Evolutionary conservation across 1,140 invertebrate species (phyloP).

Genomic region (Hyles vespertilio): DNA sequence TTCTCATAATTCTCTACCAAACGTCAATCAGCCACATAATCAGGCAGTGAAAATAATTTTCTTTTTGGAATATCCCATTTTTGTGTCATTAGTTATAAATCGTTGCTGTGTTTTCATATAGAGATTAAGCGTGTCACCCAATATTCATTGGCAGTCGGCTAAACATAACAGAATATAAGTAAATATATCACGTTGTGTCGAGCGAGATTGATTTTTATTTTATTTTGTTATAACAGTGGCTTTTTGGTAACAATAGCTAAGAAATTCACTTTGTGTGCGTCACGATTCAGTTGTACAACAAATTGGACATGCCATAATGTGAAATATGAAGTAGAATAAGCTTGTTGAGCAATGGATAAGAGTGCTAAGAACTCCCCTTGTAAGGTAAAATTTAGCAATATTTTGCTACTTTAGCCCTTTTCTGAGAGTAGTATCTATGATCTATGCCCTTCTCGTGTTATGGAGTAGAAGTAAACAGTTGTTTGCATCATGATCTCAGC

Average conservation of each 20-base stretch:
- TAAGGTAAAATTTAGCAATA: constrained; percentile 59
- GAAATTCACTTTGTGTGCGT: constrained; percentile 61
- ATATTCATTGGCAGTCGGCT: constrained; percentile 22
- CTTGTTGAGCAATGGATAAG: constrained; percentile 67
- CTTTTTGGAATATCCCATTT: constrained; percentile 26
- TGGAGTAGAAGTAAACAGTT: too few species aligned
- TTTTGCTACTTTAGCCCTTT: constrained; percentile 26
- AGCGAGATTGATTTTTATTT: constrained; percentile 63
- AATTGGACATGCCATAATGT: constrained; percentile 57
- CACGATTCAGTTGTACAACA: constrained; percentile 49
- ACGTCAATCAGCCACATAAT: constrained; percentile 28
- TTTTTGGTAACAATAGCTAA: constrained; percentile 68
- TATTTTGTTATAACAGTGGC: constrained; percentile 65
- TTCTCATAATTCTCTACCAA: background rate
- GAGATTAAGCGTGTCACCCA: constrained; percentile 9
- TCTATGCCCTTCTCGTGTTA: too few species aligned
- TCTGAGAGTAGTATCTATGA: constrained; percentile 10
- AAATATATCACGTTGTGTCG: constrained; percentile 51
- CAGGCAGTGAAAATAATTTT: constrained; percentile 12
- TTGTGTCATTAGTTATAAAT: background rate
- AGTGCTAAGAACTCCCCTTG: constrained; percentile 65
- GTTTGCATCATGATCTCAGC: too few species aligned
- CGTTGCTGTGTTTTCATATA: background rate
- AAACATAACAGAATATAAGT: constrained; percentile 28
- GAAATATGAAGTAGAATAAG: constrained; percentile 59